These are phyloP conservation scores for Dyspetes luteomarginatus DNA, from an alignment of 2,888 invertebrate species.

Conservation along the genomic window DNA sequence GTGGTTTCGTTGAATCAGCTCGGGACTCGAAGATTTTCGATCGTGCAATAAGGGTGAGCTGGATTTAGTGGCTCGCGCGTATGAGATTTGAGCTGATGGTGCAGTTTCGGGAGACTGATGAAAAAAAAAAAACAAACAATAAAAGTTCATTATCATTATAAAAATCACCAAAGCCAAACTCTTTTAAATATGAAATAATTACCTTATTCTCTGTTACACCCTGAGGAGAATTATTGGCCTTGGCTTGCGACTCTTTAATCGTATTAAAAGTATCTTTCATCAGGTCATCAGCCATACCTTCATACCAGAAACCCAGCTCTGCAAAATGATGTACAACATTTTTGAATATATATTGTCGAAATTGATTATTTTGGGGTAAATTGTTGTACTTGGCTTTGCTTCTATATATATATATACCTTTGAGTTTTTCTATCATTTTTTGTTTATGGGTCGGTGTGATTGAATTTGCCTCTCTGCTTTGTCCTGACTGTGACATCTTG, in stretches of 20 bases:
- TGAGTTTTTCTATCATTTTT: conserved; percentile 65
- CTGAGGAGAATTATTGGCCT: conserved; percentile 52
- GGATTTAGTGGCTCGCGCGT: background rate
- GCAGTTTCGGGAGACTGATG: conserved; percentile 21
- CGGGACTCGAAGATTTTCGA: conserved; percentile 37
- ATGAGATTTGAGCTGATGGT: background rate
- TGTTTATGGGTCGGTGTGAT: background rate
- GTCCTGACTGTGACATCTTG: conserved; percentile 53
- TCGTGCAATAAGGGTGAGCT: background rate
- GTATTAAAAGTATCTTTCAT: conserved; percentile 70
- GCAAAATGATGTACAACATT: no score
- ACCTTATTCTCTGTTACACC: conserved; percentile 14
- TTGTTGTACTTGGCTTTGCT: background rate
- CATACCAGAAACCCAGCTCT: conserved; percentile 73
- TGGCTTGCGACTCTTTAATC: conserved; percentile 70
- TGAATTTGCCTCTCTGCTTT: conserved; percentile 5
- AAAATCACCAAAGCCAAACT: background rate
- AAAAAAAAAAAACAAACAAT: background rate
- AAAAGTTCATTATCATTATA: background rate
- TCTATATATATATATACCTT: conserved; percentile 59
- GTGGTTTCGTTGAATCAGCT: background rate
- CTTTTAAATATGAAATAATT: background rate
- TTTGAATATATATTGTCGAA: background rate
- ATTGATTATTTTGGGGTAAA: background rate
- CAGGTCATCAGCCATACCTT: conserved; percentile 60